phyloP scores from a whole-genome alignment of 2,113 vertebrate species.

The Laticauda laticaudata region DNA sequence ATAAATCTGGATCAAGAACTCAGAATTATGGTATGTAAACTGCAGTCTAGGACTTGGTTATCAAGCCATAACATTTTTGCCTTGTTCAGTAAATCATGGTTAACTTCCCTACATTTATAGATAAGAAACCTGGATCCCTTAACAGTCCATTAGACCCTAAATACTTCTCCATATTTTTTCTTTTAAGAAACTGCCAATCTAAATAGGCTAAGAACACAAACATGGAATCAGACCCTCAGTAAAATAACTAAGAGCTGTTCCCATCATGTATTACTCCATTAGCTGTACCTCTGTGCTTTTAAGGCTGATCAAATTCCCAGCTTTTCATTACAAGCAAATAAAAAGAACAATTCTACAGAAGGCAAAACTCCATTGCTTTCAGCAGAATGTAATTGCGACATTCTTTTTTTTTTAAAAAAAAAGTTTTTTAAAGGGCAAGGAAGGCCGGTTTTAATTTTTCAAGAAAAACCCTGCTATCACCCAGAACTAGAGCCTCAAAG shows the following conservation, averaged over 20 bases:
- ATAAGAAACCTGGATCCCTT: neutral
- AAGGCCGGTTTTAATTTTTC: neutral
- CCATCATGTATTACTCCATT: accelerated
- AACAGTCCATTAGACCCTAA: neutral
- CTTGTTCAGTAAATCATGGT: neutral
- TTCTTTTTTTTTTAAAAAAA: neutral
- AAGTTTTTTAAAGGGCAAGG: conserved; percentile 3
- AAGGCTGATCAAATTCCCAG: neutral
- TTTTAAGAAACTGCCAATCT: neutral
- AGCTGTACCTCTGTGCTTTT: neutral
- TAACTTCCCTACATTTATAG: neutral
- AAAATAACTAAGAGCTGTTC: neutral
- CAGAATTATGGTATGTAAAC: neutral
- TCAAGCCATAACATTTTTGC: neutral
- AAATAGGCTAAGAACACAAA: neutral
- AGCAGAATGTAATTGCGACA: neutral
- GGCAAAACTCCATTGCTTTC: neutral
- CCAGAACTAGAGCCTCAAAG: conserved; percentile 7
- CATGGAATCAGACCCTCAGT: neutral
- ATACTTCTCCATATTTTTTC: neutral
- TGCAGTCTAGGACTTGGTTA: neutral
- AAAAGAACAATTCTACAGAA: accelerated
- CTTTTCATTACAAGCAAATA: accelerated
- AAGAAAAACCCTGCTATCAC: neutral
- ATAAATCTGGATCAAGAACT: neutral